These are phyloP conservation scores for Gila orcuttii DNA, from an alignment of 2,113 vertebrate genomes.

Conservation along the genomic window DNA sequence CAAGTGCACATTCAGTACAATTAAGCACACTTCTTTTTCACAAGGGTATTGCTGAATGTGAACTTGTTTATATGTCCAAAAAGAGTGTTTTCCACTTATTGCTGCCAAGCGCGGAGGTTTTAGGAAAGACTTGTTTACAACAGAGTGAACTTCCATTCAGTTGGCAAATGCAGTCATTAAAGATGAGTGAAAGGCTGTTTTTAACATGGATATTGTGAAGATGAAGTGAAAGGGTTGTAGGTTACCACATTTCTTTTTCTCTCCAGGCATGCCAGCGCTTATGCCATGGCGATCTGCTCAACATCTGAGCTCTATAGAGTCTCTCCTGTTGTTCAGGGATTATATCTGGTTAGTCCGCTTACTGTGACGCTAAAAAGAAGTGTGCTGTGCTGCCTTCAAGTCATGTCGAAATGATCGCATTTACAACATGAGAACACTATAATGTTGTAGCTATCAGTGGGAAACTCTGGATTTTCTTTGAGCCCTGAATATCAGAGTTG, in stretches of 20 bases:
- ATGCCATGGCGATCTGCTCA: background rate
- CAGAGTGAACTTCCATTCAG: background rate
- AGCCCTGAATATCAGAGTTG: background rate
- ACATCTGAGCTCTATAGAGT: constrained; percentile 4
- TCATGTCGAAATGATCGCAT: background rate
- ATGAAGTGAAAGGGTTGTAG: background rate
- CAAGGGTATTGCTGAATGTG: too few relatives aligned
- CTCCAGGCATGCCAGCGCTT: background rate
- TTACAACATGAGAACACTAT: constrained; percentile 1
- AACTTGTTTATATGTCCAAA: too few relatives aligned
- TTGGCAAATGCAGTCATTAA: background rate
- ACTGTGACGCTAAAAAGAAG: background rate
- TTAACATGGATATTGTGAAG: background rate
- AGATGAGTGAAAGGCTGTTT: background rate
- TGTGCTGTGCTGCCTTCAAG: background rate
- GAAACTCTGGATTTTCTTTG: background rate
- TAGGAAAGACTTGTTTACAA: background rate
- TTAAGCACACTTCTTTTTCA: too few relatives aligned
- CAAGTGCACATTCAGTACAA: too few relatives aligned
- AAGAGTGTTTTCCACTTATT: background rate
- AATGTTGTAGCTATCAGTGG: background rate
- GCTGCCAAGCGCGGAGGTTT: background rate
- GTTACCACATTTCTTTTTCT: background rate
- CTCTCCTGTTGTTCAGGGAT: constrained; percentile 8
- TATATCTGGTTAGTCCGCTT: constrained; percentile 3